Evolutionary conservation across 1,140 invertebrate genomes (phyloP).

Genomic region (Cyrtorhinus lividipennis): DNA sequence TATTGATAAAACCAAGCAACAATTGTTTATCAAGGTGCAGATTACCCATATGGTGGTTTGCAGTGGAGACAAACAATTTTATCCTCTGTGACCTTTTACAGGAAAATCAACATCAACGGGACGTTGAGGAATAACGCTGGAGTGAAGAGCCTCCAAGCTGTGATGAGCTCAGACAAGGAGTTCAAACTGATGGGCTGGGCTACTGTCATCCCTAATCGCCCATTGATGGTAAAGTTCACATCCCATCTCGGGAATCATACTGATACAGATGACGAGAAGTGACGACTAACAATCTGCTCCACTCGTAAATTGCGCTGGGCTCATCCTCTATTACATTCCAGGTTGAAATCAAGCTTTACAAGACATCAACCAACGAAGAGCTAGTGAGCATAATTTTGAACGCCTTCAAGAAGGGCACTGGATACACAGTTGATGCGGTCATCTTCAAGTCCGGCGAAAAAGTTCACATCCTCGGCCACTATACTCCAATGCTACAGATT

Average conservation of each 20-base stretch:
- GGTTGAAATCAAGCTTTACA: slow-evolving; percentile 20
- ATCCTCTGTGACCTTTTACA: slow-evolving; percentile 7
- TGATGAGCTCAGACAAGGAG: slow-evolving; percentile 21
- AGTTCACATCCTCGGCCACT: slow-evolving; percentile 15
- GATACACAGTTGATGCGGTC: slow-evolving; percentile 22
- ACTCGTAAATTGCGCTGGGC: too few relatives aligned
- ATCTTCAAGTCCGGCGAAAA: slow-evolving; percentile 13
- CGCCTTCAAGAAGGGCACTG: slow-evolving; percentile 13
- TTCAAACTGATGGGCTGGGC: slow-evolving; percentile 23
- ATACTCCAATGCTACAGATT: slow-evolving; percentile 8
- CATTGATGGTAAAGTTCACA: slow-evolving; percentile 22
- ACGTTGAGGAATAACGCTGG: slow-evolving; percentile 19
- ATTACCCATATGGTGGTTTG: too few relatives aligned
- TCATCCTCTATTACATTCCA: too few relatives aligned
- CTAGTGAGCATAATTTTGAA: slow-evolving; percentile 19
- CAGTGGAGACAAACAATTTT: too few relatives aligned
- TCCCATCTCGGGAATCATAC: neutral
- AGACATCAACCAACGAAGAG: slow-evolving; percentile 12
- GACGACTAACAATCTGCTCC: too few relatives aligned
- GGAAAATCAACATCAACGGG: slow-evolving; percentile 23
- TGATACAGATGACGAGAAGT: slow-evolving; percentile 14
- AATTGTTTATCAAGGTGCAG: neutral
- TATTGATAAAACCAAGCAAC: neutral
- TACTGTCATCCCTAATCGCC: slow-evolving; percentile 18
- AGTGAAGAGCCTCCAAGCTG: slow-evolving; percentile 20